Percentiles rank a stretch among this genome's conserved stretches.
Evolutionary conservation across 1,140 invertebrate genomes (phyloP).

Genomic region (Ostrea denselamellosa): DNA sequence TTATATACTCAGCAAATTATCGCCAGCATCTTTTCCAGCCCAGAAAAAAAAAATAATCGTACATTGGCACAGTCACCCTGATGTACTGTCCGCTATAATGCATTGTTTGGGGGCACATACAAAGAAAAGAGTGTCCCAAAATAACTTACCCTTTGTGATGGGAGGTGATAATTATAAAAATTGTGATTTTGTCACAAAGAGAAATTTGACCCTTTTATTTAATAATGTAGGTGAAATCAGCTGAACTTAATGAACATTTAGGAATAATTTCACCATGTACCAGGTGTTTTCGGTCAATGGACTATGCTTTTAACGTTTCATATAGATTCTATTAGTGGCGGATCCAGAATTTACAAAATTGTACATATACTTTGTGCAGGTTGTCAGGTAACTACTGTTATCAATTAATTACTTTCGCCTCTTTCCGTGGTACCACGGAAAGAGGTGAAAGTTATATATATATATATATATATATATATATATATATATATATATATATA

Average conservation of each 20-base stretch:
- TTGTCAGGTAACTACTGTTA: no score
- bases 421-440: constrained; percentile 48
- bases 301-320: background rate
- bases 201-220: background rate
- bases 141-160: background rate
- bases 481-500: no score
- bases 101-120: background rate
- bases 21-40: constrained; percentile 17
- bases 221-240: background rate
- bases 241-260: background rate
- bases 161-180: background rate
- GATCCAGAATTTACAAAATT: no score
- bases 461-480: no score
- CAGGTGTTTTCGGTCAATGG: constrained; percentile 1
- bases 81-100: background rate
- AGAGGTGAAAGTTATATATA: no score
- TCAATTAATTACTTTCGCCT: constrained; percentile 87
- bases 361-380: no score
- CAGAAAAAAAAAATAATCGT: background rate
- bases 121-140: background rate
- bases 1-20: background rate
- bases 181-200: constrained; percentile 13
- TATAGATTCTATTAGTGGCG: no score
- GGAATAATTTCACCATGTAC: background rate
- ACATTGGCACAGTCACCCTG: background rate